Evolutionary conservation across 1,140 invertebrate genomes (phyloP), one percentile per base, ranked within the genome.

Genomic region (Trichonephila clavata): DNA sequence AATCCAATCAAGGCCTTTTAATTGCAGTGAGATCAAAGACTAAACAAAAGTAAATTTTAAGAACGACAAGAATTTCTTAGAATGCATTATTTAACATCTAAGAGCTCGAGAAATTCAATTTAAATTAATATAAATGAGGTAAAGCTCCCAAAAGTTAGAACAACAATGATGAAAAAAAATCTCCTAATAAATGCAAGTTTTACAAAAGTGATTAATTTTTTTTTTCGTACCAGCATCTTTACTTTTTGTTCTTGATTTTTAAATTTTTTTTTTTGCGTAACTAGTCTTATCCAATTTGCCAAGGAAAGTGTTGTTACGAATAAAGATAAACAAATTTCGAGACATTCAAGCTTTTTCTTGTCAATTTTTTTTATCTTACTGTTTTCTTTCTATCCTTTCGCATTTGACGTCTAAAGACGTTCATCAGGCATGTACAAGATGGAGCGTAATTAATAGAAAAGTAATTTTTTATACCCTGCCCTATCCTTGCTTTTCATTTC

Each of bases 21-120:
- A 86, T 86, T 86, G 84, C 77, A 20, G 8, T 50, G 59, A 86
- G 59, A 86, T 86, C 84, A 86, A 86, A 86, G 84, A 60, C 50
- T 27, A 86, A 86, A 86, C 50, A 86, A 86, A 86, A 86, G 27
- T 20, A 60, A 32, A 50, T 81, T 86, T 86, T 86, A 27, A 60
- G 27, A 86, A 86, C 32, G 50, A 2, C 50, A 60, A 60, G n/a
- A 86, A 86, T 61, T 59, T 61, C 2, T 6, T 60, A 4, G 21
- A 27, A 86, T 60, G 16, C 84, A 86, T 86, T 86, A 86, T 86
- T 86, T 86, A 86, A 61, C 84, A 61, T 86, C 84, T 86, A 61
- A 59, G 27, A 27, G 24, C n/a, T 27, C 24, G 57, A 5, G 24
- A 57, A 43, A 86, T 86, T 86, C 83, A 86, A 86, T 86, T 86